Evolutionary conservation across 2,888 invertebrate species (phyloP).

Genomic region (Tuta absoluta): DNA sequence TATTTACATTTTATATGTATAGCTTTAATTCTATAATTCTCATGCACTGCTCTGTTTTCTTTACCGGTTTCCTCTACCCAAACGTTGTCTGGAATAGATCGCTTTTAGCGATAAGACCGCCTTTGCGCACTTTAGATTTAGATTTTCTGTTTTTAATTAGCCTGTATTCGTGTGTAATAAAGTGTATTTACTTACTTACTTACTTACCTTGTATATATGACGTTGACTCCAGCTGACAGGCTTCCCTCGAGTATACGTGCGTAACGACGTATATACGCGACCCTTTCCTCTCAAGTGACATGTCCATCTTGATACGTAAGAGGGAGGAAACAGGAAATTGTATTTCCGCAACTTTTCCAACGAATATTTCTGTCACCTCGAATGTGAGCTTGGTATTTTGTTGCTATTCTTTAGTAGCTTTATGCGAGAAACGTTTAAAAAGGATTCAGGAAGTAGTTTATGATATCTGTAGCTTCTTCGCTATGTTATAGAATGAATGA

Average conservation of each 20-base stretch:
- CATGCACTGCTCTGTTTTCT: no score
- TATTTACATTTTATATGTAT: no score
- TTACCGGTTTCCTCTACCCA: no score
- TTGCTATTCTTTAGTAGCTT: neutral
- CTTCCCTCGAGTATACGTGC: neutral
- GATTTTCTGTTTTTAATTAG: no score
- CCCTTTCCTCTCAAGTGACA: conserved; percentile 2
- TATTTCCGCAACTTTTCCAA: conserved; percentile 6
- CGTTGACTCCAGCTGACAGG: neutral
- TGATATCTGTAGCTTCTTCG: no score
- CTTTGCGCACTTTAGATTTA: no score
- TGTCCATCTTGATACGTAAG: neutral
- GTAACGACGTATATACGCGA: neutral
- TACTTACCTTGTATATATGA: neutral
- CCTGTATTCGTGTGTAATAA: no score
- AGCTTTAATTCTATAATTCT: no score
- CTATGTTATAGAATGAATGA: no score
- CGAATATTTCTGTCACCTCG: neutral
- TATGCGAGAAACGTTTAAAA: neutral
- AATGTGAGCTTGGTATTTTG: neutral
- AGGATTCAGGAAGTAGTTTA: neutral
- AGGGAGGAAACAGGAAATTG: conserved; percentile 7
- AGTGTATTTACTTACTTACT: no score
- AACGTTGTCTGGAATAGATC: no score
- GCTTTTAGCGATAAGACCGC: no score